Evolutionary conservation across 2,113 vertebrate species (phyloP), one percentile per base, ranked within the genome.

Genomic region (Leiothrix lutea): DNA sequence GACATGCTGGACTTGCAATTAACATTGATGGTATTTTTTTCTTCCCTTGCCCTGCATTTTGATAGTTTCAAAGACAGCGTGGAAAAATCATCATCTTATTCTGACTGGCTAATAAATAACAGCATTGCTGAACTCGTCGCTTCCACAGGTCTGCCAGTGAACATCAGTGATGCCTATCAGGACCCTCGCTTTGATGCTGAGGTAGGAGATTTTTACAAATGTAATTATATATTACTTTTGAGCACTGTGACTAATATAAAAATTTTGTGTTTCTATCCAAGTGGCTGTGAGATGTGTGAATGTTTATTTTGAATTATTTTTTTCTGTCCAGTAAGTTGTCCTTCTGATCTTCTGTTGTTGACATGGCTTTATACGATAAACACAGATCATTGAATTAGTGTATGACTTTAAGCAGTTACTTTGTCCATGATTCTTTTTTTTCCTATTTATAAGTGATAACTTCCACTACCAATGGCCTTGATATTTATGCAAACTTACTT

Each of bases 31-130:
- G 11, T 54, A 40, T 82, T 91, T 17, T 97, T 95, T 92, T 71
- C 66, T 96, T 95, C 73, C 14, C 23, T 83, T 95, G 23, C 19
- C 61, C 44, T 88, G 79, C 42, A 61, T 81, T 97, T 67, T 80
- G 53, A 74, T 75, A 99, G 99, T 98, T 99, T 99, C 97, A 99
- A 99, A 97, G 99, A 99, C 97, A 99, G 98, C 12, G 31, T 99
- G 97, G 99, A 99, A 95, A 99, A 99, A 95, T 99, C 99, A 2
- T 33, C 97, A 0, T 99, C 99, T 3, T 99, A 99, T 94, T 99
- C 99, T 0, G 99, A 99, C 97, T 99, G 99, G 99, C 98, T 99
- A 79, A 99, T 99, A 97, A 99, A 99, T 95, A 99, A 99, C 87
- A 99, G 99, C 84, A 98, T 99, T 57, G 99, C 99, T 8, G 99